Percentiles rank a stretch among this genome's conserved stretches.
These are phyloP conservation scores for Euborellia annulipes DNA, from an alignment of 1,140 invertebrate genomes.

Conservation along the genomic window DNA sequence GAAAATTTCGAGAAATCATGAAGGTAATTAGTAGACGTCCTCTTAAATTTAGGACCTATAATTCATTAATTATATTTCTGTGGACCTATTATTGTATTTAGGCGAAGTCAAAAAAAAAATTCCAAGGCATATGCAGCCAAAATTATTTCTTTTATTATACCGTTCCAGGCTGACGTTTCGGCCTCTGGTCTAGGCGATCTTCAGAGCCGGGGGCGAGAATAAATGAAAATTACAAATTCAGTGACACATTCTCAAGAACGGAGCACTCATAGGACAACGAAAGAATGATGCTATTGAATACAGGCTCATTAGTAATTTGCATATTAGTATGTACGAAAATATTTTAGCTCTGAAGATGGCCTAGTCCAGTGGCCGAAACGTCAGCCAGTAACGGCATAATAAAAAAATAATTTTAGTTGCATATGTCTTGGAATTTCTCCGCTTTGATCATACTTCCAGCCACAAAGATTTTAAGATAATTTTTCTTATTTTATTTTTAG, in stretches of 20 bases:
- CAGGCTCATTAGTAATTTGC: too few relatives aligned
- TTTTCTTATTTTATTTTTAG: background rate
- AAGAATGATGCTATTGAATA: too few relatives aligned
- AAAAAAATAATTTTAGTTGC: background rate
- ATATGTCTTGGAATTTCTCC: background rate
- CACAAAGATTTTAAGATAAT: conserved; percentile 2
- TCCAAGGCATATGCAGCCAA: background rate
- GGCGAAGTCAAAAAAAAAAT: background rate
- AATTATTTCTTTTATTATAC: too few relatives aligned
- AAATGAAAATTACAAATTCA: too few relatives aligned
- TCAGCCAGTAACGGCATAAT: too few relatives aligned
- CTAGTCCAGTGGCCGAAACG: background rate
- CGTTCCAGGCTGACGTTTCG: too few relatives aligned
- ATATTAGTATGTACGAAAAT: too few relatives aligned
- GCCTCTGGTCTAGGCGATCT: too few relatives aligned
- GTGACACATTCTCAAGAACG: too few relatives aligned
- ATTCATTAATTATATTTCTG: background rate
- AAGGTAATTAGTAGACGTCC: conserved; percentile 50
- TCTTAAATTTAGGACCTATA: background rate
- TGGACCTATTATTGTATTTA: too few relatives aligned
- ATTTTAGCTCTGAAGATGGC: background rate
- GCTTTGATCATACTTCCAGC: background rate
- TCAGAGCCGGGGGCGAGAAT: too few relatives aligned
- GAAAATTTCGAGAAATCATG: conserved; percentile 91
- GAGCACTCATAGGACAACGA: too few relatives aligned